phyloP scores from a whole-genome alignment of 2,888 invertebrate genomes.

The Gandaritis pyraliata region DNA sequence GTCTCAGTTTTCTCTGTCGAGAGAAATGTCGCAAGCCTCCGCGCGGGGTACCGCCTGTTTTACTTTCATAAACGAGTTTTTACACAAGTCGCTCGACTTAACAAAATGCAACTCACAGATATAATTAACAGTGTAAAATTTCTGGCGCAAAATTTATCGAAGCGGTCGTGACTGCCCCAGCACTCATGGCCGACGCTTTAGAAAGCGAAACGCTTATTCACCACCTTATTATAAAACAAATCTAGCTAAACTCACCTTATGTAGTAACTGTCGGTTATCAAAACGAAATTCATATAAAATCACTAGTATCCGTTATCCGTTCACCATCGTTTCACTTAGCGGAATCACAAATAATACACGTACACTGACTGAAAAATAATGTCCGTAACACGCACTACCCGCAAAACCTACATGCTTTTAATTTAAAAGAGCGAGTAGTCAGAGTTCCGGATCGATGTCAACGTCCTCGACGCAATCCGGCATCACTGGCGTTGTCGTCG shows the following conservation, averaged over 20 bases:
- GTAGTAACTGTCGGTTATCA: conserved; percentile 57
- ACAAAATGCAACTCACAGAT: conserved; percentile 45
- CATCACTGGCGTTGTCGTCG: conserved; percentile 61
- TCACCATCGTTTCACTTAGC: conserved; percentile 78
- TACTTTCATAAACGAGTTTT: conserved; percentile 74
- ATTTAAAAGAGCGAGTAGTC: conserved; percentile 61
- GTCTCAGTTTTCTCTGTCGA: conserved; percentile 58
- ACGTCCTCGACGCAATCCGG: conserved; percentile 75
- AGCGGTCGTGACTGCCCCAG: conserved; percentile 68
- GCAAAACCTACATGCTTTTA: conserved; percentile 59
- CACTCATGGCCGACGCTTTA: conserved; percentile 80
- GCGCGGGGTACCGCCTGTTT: conserved; percentile 54
- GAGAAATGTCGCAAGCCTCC: conserved; percentile 66
- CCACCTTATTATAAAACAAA: conserved; percentile 58
- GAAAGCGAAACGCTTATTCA: conserved; percentile 78
- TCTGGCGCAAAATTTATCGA: conserved; percentile 58
- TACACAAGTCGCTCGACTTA: conserved; percentile 50
- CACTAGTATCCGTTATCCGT: conserved; percentile 74
- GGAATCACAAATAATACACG: conserved; percentile 71
- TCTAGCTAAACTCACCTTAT: conserved; percentile 68
- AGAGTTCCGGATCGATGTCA: conserved; percentile 69
- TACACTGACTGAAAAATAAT: conserved; percentile 63
- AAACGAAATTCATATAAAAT: conserved; percentile 54
- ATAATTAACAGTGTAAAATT: conserved; percentile 55
- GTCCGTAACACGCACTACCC: conserved; percentile 69